Evolutionary conservation across 1,140 invertebrate species (phyloP), one percentile per base, ranked within the genome.

Genomic region (Drosophila subobscura): DNA sequence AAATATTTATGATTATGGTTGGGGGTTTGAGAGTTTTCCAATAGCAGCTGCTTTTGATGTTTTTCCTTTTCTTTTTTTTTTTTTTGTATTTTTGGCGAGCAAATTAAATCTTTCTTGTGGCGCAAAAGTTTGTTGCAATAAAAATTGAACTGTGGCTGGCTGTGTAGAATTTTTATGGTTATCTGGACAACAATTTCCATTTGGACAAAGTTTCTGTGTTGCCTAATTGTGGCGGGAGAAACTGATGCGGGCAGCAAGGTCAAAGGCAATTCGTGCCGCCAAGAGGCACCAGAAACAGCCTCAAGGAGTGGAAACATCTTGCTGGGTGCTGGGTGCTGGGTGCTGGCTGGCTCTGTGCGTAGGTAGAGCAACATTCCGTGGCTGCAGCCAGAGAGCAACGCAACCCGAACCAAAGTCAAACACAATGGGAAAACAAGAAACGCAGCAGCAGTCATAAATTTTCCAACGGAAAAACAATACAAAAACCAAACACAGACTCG

Each of bases 1-100:
- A 75, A 70, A 57, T 74, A 85, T 86, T 80, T 88, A 83, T 83
- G 78, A 72, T 78, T 81, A 77, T 78, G 52, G 73, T 70, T 65
- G 14, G 55, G 37, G 16, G 14, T 51, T 66, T 65, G 14, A 51
- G 37, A n/a, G 14, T 51, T 60, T 51, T 40, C 40, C 56, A 55
- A 81, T 75, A 77, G 65, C 83, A 86, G 84, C 78, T 86, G 83
- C 83, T 88, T 86, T 86, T 86, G 83, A 86, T 86, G 83, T 86
- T 88, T 53, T 54, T 70, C 41, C 42, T 65, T 47, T 67, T 40
- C 16, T 37, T 33, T 33, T 2, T 10, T 33, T 37, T 5, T 1
- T 6, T 12, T 10, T 10, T 10, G 8, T 37, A n/a, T 44, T 29
- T 58, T 49, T 42, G 16, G 12, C 45, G 49, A 65, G 80, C 80